Evolutionary conservation across 1,140 invertebrate genomes (phyloP), one percentile per base, ranked within the genome.

Genomic region (Amyelois transitella): DNA sequence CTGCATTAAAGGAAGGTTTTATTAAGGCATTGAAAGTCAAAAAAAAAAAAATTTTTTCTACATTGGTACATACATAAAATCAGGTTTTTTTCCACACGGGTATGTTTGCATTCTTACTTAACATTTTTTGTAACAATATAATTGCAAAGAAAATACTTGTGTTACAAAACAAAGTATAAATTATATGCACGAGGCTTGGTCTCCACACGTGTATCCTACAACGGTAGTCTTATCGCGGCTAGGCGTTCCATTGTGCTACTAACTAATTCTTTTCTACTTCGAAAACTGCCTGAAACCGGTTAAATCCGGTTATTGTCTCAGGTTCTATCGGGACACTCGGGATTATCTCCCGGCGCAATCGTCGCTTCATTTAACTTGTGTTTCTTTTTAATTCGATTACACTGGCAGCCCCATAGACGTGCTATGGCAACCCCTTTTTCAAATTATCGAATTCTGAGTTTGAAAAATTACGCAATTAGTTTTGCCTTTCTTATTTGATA

Each of bases 291-390:
- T 48, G 56, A 68, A 65, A 68, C 62, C 58, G 54, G 18, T 38
- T 62, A 61, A 66, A 71, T 43, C 61, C 61, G 48, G 61, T 75
- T 71, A 69, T 76, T 78, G 70, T 74, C 64, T 64, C 62, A 62
- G 60, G 58, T 69, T 68, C 73, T 69, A 69, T 75, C 69, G 63
- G 67, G 72, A 67, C 74, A 72, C 63, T 65, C 61, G 51, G 59
- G 65, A 70, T 68, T 60, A 70, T 62, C 69, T 53, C 60, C 58
- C 65, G 58, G 22, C 54, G 52, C 55, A 18, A 21, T 28, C 58
- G 43, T 17, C 56, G 60, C 58, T 49, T 53, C 18, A 43, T 57
- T 51, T 32, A 21, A 21, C 55, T 45, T 38, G 32, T 38, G 32
- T 44, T 38, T 51, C 50, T 58, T 64, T 66, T 66, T 66, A 64